These are phyloP conservation scores for Sclerurus mexicanus DNA, from an alignment of 2,113 vertebrate species.

Conservation along the genomic window DNA sequence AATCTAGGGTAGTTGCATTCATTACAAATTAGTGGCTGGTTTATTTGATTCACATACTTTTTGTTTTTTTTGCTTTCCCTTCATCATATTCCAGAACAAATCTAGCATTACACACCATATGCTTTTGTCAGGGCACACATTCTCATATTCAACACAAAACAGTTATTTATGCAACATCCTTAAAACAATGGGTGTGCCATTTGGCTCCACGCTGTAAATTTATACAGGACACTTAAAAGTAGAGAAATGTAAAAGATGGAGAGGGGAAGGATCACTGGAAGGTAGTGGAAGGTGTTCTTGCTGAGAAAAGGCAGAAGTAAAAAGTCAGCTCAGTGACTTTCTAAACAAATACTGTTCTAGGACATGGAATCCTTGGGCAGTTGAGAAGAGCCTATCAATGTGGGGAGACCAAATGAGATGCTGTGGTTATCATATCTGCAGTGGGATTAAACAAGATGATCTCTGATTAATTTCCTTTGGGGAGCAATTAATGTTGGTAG, in stretches of 20 bases:
- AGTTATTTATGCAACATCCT: not conserved
- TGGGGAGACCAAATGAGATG: not conserved
- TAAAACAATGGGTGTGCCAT: not conserved
- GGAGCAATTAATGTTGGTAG: not conserved
- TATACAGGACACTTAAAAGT: not conserved
- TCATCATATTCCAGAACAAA: not conserved
- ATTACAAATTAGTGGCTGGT: not conserved
- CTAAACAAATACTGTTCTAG: accelerated
- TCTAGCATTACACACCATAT: not conserved
- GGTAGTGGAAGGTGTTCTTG: not conserved
- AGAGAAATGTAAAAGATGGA: not conserved
- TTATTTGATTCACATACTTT: not conserved
- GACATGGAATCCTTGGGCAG: not conserved
- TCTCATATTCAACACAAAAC: not conserved
- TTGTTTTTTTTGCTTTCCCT: not conserved
- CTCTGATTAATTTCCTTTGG: not conserved
- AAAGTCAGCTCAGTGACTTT: not conserved
- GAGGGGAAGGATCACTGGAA: not conserved
- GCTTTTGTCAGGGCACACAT: not conserved
- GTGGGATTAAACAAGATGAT: not conserved
- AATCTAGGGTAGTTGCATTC: not conserved
- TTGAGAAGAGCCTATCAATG: not conserved
- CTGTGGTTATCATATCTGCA: not conserved
- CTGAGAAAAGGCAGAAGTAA: not conserved
- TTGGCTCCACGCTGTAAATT: not conserved